Evolutionary conservation across 1,140 invertebrate genomes (phyloP).

Genomic region (Lepidurus couesii): DNA sequence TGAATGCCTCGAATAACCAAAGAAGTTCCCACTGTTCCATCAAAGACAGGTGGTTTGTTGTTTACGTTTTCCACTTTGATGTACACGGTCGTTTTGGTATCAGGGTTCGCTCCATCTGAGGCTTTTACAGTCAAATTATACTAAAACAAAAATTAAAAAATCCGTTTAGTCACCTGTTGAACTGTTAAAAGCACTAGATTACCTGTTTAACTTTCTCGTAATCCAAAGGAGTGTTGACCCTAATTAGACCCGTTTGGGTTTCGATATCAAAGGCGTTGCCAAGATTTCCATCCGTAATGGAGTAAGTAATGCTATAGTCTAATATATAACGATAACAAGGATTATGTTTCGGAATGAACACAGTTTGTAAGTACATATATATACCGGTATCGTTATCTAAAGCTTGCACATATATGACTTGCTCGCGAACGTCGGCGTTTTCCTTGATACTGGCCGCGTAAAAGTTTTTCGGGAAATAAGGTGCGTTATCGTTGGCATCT

Average conservation of each 20-base stretch:
- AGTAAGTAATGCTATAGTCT: conserved; percentile 71
- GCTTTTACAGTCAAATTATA: conserved; percentile 69
- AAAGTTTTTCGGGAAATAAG: conserved; percentile 62
- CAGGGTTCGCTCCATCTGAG: conserved; percentile 63
- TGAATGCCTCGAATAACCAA: conserved; percentile 21
- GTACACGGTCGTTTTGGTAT: conserved; percentile 65
- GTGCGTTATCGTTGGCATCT: conserved; percentile 85
- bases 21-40: conserved; percentile 44
- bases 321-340: neutral
- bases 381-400: conserved; percentile 62
- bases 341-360: neutral
- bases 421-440: conserved; percentile 68
- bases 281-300: conserved; percentile 69
- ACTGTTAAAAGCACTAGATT: conserved; percentile 43
- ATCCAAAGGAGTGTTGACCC: conserved; percentile 68
- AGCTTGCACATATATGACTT: conserved; percentile 75
- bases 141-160: conserved; percentile 41
- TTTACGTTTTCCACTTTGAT: conserved; percentile 75
- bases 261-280: conserved; percentile 71
- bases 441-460: conserved; percentile 76
- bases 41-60: conserved; percentile 73
- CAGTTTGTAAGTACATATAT: neutral
- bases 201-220: conserved; percentile 69
- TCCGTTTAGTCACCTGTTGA: conserved; percentile 47
- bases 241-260: conserved; percentile 66